Conservation (phyloP, 1,140 invertebrate species). For the Calephelis nemesis region DNA sequence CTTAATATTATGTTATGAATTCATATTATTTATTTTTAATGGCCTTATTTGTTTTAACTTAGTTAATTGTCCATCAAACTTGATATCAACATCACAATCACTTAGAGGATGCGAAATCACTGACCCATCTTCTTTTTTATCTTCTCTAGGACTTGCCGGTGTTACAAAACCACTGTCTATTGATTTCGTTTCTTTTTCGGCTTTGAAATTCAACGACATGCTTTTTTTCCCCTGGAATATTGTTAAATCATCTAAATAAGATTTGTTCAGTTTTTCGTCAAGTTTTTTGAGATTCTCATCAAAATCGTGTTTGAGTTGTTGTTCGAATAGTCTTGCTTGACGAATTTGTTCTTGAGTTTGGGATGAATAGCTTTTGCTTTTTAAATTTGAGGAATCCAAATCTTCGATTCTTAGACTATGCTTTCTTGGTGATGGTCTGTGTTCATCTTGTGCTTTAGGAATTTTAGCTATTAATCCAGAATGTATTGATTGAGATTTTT, state of each 20-base stretch:
- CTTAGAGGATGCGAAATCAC: constrained; percentile 77
- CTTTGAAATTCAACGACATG: constrained; percentile 62
- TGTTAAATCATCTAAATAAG: constrained; percentile 56
- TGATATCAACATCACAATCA: constrained; percentile 76
- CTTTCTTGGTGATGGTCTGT: constrained; percentile 35
- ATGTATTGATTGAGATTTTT: constrained; percentile 75
- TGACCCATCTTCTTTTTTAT: constrained; percentile 48
- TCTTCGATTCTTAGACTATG: constrained; percentile 51
- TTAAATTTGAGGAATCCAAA: constrained; percentile 39
- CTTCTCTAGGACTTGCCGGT: constrained; percentile 51
- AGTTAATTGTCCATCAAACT: constrained; percentile 72
- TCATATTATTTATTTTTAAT: constrained; percentile 25
- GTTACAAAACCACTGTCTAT: constrained; percentile 64
- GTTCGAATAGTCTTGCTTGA: constrained; percentile 76
- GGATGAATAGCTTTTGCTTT: constrained; percentile 70
- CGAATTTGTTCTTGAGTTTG: constrained; percentile 83
- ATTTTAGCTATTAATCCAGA: constrained; percentile 63
- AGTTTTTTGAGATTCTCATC: constrained; percentile 70
- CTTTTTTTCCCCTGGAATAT: constrained; percentile 55
- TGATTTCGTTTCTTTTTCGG: constrained; percentile 42
- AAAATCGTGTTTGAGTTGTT: constrained; percentile 73
- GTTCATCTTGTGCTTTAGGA: constrained; percentile 64
- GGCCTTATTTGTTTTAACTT: constrained; percentile 73
- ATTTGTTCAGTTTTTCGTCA: constrained; percentile 54
- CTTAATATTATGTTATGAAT: constrained; percentile 3